Evolutionary conservation across 2,797 vertebrate genomes (phyloP), one percentile per base, ranked within the genome.

Genomic region (Pangasius djambal): DNA sequence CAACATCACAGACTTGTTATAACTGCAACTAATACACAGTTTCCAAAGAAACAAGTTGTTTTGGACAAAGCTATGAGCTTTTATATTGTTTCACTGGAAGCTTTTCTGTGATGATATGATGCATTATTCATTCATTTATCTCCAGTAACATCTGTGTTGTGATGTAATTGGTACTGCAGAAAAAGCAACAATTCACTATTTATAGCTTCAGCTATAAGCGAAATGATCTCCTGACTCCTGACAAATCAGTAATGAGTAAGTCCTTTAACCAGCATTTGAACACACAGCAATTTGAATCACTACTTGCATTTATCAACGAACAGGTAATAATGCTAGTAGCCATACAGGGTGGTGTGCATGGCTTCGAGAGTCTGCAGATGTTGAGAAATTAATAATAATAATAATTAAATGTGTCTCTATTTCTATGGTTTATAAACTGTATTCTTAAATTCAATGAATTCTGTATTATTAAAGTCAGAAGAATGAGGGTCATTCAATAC

Each of bases 91-190:
- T 48, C 40, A 48, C 4, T 75, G 20, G 9, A 75, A n/a, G 15
- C 28, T 3, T 78, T n/a, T 57, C 18, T 79, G 15, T 20, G 16
- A 37, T 57, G 4, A 59, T 20, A 55, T 77, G 25, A 50, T 50
- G 74, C 44, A 77, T 79, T 57, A 57, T 79, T 34, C n/a, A 79
- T 79, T 79, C n/a, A 55, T 79, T 79, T 4, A 18, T 55, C n/a
- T 77, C 2, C 18, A 59, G 18, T 12, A 81, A 57, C 3, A 10
- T 82, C 78, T 37, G 2, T 79, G 2, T 18, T 31, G 48, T 81
- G 52, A 57, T 57, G n/a, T 34, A 34, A 81, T 4, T n/a, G 44
- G 1, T n/a, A 15, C 13, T 34, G 52, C 31, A 40, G 10, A 34
- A 59, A 82, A 61, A 61, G 9, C 31, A 37, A 61, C 79, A 82